phyloP scores from a whole-genome alignment of 2,113 vertebrate species.

The Shinisaurus crocodilurus region DNA sequence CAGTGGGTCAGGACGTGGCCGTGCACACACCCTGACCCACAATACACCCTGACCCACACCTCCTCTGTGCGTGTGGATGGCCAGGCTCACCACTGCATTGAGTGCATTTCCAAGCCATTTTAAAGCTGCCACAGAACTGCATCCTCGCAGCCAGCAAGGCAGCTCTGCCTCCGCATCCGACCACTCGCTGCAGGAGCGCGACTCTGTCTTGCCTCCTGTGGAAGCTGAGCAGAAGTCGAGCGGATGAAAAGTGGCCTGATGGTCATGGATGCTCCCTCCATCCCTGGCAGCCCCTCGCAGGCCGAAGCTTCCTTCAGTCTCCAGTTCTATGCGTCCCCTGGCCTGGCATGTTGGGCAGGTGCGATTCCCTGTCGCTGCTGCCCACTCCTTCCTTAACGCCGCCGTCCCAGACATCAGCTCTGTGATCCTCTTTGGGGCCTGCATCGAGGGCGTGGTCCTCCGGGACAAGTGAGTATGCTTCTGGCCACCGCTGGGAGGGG shows the following conservation, averaged over 20 bases:
- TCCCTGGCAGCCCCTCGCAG: too few relatives aligned
- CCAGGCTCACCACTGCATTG: too few relatives aligned
- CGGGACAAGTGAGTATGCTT: slow-evolving; percentile 90
- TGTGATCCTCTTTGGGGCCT: slow-evolving; percentile 92
- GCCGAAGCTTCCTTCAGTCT: neutral
- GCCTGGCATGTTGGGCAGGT: neutral
- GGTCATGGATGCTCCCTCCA: neutral
- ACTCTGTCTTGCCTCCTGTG: neutral
- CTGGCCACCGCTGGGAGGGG: accelerated
- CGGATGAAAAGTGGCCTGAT: neutral
- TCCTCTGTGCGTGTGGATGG: too few relatives aligned
- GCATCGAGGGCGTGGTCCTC: slow-evolving; percentile 94
- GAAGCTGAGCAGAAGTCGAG: neutral
- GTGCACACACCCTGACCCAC: too few relatives aligned
- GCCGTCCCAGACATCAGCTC: slow-evolving; percentile 90
- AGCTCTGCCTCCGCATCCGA: neutral
- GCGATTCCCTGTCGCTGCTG: too few relatives aligned
- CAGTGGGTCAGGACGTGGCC: too few relatives aligned
- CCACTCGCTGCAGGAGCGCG: neutral
- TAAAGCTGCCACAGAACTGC: too few relatives aligned
- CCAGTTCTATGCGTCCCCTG: neutral
- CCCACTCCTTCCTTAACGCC: slow-evolving; percentile 64
- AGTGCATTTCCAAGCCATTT: too few relatives aligned
- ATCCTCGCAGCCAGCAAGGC: neutral
- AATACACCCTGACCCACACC: too few relatives aligned